Conservation (phyloP, 1,140 invertebrate genomes). For the Lasaia peninsularis region DNA sequence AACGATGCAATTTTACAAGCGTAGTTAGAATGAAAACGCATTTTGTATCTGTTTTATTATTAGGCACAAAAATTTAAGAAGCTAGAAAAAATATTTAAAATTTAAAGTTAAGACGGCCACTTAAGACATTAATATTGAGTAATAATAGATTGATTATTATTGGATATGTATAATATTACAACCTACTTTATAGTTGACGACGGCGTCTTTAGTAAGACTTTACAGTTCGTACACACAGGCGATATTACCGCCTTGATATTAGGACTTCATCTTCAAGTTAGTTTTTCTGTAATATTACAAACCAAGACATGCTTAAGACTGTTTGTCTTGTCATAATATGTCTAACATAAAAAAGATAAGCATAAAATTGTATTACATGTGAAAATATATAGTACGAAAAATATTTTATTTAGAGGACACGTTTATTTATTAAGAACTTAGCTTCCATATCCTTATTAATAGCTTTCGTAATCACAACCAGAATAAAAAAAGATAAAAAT, state of each 20-base stretch:
- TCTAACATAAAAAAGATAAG: too few relatives aligned
- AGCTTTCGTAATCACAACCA: constrained; percentile 31
- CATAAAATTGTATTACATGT: too few relatives aligned
- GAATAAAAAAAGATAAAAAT: not conserved
- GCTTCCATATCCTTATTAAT: not conserved
- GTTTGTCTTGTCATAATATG: too few relatives aligned
- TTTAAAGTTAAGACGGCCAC: not conserved
- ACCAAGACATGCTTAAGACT: too few relatives aligned
- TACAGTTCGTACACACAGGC: too few relatives aligned
- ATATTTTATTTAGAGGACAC: not conserved
- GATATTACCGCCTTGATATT: not conserved
- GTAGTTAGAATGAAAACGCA: not conserved
- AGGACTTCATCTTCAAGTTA: not conserved
- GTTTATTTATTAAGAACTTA: too few relatives aligned
- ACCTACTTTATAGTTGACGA: constrained; percentile 5
- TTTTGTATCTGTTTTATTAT: not conserved
- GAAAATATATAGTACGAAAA: too few relatives aligned
- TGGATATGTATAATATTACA: constrained; percentile 17
- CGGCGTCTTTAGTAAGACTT: not conserved
- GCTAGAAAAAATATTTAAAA: not conserved
- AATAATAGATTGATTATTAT: not conserved
- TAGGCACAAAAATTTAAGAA: not conserved
- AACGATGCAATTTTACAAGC: not conserved
- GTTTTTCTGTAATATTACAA: too few relatives aligned
- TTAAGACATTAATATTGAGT: not conserved